Conservation (phyloP, 2,888 invertebrate species). For the Scaptomyza tumidula region DNA sequence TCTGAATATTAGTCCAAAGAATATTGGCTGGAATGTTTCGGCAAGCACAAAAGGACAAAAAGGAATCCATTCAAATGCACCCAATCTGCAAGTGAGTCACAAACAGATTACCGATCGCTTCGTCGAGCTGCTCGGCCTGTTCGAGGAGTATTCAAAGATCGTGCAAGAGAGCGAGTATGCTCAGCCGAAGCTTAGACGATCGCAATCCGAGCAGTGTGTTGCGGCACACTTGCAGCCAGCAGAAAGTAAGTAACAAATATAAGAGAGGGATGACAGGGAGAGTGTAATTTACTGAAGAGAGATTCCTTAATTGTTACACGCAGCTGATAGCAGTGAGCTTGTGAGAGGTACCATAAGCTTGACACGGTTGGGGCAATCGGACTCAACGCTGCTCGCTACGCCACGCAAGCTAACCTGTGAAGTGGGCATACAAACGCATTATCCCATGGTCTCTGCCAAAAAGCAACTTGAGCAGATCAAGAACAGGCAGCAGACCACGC, state of each 20-base stretch:
- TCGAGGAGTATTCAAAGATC: constrained; percentile 54
- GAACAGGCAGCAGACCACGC: not conserved
- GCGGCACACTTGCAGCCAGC: not conserved
- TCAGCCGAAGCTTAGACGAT: constrained; percentile 39
- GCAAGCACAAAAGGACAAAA: not conserved
- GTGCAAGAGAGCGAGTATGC: constrained; percentile 31
- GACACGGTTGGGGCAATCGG: constrained; percentile 40
- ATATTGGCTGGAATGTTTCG: constrained; percentile 46
- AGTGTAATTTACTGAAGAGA: not conserved
- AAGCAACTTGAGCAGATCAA: not conserved
- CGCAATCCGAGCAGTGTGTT: constrained; percentile 47
- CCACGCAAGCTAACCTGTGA: constrained; percentile 39
- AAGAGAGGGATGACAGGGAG: not conserved
- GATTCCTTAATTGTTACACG: not conserved
- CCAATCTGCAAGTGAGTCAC: constrained; percentile 43
- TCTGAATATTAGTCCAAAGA: constrained; percentile 4
- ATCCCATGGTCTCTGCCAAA: not conserved
- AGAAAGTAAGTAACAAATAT: constrained; percentile 30
- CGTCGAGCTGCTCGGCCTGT: constrained; percentile 52
- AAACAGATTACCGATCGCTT: constrained; percentile 58
- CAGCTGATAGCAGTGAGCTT: constrained; percentile 23
- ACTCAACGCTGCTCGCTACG: constrained; percentile 36
- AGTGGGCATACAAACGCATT: constrained; percentile 49
- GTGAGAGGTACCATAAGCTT: constrained; percentile 35
- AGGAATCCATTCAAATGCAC: too few species aligned